Evolutionary conservation across 2,888 invertebrate species (phyloP).

Genomic region (Panzeria rudis): DNA sequence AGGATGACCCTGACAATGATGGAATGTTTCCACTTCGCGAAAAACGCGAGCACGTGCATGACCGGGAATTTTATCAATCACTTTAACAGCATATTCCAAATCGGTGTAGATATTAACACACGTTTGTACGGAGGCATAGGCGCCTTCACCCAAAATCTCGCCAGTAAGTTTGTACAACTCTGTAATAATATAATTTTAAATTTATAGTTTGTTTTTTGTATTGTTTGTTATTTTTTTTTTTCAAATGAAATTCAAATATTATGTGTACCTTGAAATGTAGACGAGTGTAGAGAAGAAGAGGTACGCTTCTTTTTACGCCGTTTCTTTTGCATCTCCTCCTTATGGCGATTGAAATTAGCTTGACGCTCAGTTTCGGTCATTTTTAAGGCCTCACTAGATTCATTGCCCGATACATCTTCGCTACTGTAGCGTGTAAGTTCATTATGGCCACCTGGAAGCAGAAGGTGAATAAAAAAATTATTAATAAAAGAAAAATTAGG

Average conservation of each 20-base stretch:
- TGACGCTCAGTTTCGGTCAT: constrained; percentile 83
- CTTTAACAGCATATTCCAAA: constrained; percentile 98
- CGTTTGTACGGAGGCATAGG: constrained; percentile 97
- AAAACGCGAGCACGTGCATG: constrained; percentile 97
- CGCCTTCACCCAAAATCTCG: constrained; percentile 97
- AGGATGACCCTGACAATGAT: constrained; percentile 98
- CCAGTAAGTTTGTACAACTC: constrained; percentile 98
- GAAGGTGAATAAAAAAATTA: constrained; percentile 21
- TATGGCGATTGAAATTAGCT: constrained; percentile 89
- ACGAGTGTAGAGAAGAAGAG: constrained; percentile 93
- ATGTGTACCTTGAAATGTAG: constrained; percentile 92
- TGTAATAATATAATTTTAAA: constrained; percentile 82
- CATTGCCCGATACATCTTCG: constrained; percentile 84
- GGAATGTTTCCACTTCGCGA: constrained; percentile 99
- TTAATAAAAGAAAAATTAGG: not conserved
- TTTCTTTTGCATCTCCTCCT: constrained; percentile 94
- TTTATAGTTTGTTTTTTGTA: too few species aligned
- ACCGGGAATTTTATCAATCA: constrained; percentile 97
- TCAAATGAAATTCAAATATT: not conserved
- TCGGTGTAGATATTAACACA: constrained; percentile 96
- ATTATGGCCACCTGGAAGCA: constrained; percentile 79
- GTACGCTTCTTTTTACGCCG: constrained; percentile 95
- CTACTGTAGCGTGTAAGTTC: constrained; percentile 83
- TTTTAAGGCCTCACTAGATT: constrained; percentile 82
- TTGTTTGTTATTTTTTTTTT: too few species aligned